These are phyloP conservation scores for Lagorchestes hirsutus DNA, from an alignment of 2,797 vertebrate species.

Conservation along the genomic window DNA sequence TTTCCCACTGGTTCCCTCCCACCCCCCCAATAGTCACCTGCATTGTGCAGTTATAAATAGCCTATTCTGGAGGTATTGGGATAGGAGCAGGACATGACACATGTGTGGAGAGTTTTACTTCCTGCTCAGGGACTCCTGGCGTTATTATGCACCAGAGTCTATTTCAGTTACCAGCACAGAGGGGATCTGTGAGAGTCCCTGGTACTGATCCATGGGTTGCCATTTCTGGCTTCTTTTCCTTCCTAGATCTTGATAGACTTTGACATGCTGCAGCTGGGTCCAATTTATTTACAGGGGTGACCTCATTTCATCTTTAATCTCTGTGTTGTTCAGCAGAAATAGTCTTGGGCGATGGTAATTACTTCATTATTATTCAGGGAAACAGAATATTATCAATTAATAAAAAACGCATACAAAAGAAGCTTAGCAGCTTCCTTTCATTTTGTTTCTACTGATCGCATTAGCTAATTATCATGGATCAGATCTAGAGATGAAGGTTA, in stretches of 20 bases:
- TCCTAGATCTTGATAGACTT: constrained; percentile 58
- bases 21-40: neutral
- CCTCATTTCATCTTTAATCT: constrained; percentile 16
- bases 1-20: neutral
- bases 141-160: neutral
- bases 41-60: neutral
- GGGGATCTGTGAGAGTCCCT: neutral
- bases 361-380: neutral
- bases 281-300: constrained; percentile 6
- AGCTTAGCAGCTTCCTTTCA: neutral
- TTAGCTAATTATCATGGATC: neutral
- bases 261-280: constrained; percentile 64
- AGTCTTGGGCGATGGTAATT: neutral
- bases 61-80: neutral
- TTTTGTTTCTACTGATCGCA: neutral
- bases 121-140: neutral
- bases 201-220: constrained; percentile 15
- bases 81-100: accelerated
- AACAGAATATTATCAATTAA: neutral
- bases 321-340: neutral
- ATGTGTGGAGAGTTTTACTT: neutral
- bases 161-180: neutral
- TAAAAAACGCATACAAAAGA: neutral
- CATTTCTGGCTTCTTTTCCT: constrained; percentile 69
- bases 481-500: neutral